These are phyloP conservation scores for Watsonalla binaria DNA, from an alignment of 2,888 invertebrate genomes.

Conservation along the genomic window DNA sequence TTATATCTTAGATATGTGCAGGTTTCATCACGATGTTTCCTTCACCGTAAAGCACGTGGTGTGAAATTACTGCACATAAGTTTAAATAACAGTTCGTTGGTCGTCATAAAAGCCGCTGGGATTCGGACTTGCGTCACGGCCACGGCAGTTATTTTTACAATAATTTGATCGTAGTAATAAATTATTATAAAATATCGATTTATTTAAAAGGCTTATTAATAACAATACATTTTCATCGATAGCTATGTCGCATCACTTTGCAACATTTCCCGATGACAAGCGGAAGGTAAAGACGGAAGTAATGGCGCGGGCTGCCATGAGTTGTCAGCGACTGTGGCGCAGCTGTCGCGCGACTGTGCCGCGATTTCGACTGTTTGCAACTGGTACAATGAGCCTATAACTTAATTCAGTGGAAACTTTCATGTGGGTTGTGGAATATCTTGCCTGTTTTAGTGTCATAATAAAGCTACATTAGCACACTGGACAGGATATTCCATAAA, in stretches of 20 bases:
- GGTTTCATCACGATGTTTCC: too few species aligned
- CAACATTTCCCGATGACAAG: constrained; percentile 32
- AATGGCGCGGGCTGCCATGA: constrained; percentile 55
- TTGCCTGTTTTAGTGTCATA: too few species aligned
- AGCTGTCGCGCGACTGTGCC: constrained; percentile 17
- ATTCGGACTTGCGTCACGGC: too few species aligned
- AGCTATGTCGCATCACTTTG: constrained; percentile 24
- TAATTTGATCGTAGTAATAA: too few species aligned
- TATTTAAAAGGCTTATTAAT: constrained; percentile 9
- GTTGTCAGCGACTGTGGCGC: constrained; percentile 22
- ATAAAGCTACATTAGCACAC: too few species aligned
- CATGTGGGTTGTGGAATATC: not conserved
- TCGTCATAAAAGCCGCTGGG: too few species aligned
- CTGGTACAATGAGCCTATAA: not conserved
- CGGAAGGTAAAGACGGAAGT: constrained; percentile 63
- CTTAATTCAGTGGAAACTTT: not conserved
- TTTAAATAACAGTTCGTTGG: too few species aligned
- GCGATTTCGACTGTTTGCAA: not conserved
- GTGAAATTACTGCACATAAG: too few species aligned
- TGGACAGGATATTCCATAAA: too few species aligned
- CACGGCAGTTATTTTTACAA: too few species aligned
- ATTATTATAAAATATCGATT: not conserved
- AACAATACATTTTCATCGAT: constrained; percentile 4
- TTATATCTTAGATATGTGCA: too few species aligned
- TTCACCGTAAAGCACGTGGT: too few species aligned